Conservation (phyloP, 2,797 vertebrate species). For the Salmo trutta region DNA sequence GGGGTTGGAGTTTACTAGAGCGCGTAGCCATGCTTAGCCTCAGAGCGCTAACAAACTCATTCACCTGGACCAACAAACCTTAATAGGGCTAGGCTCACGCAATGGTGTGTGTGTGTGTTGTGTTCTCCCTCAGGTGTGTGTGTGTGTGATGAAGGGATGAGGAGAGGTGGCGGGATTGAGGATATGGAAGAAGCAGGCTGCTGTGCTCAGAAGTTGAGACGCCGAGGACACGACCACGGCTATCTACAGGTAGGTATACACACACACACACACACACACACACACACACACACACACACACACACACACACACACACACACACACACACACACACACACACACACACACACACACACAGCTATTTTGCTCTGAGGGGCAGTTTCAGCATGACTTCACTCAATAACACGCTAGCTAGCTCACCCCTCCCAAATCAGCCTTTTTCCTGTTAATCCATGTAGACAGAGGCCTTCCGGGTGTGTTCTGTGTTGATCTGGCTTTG, state of each 20-base stretch:
- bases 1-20: conserved; percentile 25
- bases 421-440: not conserved
- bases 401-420: conserved; percentile 5
- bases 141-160: conserved; percentile 18
- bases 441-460: not conserved
- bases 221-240: no score
- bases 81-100: not conserved
- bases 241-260: no score
- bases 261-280: not conserved
- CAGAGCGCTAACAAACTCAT: conserved; percentile 42
- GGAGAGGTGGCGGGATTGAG: conserved; percentile 16
- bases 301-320: not conserved
- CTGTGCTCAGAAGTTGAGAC: not conserved
- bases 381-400: not conserved
- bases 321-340: not conserved
- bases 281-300: not conserved
- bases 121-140: conserved; percentile 26
- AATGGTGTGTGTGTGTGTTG: conserved; percentile 18
- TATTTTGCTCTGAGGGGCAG: not conserved
- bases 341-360: not conserved
- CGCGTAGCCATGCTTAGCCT: conserved; percentile 48
- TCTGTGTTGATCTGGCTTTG: not conserved
- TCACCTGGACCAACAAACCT: conserved; percentile 32
- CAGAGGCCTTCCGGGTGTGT: not conserved
- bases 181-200: conserved; percentile 27